Evolutionary conservation across 1,140 invertebrate species (phyloP).

Genomic region (Megalopta genalis): DNA sequence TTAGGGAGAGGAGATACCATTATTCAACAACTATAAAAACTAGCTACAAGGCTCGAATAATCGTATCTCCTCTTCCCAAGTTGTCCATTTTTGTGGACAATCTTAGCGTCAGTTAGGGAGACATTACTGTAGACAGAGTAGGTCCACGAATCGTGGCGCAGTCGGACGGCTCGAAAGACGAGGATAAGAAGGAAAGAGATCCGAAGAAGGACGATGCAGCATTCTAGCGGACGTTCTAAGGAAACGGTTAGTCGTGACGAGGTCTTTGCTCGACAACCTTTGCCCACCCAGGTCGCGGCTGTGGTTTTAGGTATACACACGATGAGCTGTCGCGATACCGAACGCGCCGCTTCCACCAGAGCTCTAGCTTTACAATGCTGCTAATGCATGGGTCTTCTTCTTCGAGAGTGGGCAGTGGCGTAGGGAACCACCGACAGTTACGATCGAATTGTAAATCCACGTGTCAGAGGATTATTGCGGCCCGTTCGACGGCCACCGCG

Average conservation of each 20-base stretch:
- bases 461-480: conserved; percentile 17
- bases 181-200: neutral
- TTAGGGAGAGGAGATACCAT: too few species aligned
- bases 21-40: too few species aligned
- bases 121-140: too few species aligned
- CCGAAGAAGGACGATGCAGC: conserved; percentile 2
- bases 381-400: conserved; percentile 32
- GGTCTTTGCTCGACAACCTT: conserved; percentile 48
- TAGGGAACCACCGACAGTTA: conserved; percentile 25
- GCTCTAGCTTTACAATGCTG: conserved; percentile 36
- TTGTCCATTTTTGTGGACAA: too few species aligned
- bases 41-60: too few species aligned
- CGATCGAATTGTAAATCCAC: conserved; percentile 46
- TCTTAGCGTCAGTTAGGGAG: too few species aligned
- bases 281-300: conserved; percentile 50
- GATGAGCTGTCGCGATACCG: conserved; percentile 40
- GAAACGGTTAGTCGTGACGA: conserved; percentile 38
- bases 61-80: too few species aligned
- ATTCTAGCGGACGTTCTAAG: neutral
- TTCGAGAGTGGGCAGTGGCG: conserved; percentile 27
- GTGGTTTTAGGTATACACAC: conserved; percentile 46
- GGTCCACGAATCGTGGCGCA: neutral
- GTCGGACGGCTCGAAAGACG: neutral
- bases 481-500: conserved; percentile 3
- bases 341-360: conserved; percentile 30